phyloP scores from a whole-genome alignment of 2,797 vertebrate species.

The Phrynocephalus forsythii region DNA sequence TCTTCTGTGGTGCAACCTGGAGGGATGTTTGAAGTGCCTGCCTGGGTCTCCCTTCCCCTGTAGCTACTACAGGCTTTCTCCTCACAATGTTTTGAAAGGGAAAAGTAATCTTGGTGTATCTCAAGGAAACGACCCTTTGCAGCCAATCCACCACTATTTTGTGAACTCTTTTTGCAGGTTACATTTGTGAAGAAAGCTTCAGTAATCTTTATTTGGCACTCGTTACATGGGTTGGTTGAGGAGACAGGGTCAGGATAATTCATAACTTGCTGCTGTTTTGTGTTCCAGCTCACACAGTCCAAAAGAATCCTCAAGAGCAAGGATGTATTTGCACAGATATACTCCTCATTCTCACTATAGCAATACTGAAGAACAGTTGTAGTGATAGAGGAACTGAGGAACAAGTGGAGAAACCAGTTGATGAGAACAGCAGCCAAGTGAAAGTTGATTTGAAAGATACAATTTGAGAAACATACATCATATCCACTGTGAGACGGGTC shows the following conservation, averaged over 20 bases:
- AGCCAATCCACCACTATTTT: not conserved
- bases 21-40: not conserved
- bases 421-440: not conserved
- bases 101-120: not conserved
- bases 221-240: not conserved
- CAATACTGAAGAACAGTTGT: not conserved
- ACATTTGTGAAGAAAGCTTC: not conserved
- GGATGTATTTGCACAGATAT: not conserved
- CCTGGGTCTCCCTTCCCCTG: not conserved
- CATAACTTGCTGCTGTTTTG: not conserved
- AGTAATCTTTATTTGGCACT: not conserved
- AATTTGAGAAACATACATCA: not conserved
- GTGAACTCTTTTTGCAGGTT: not conserved
- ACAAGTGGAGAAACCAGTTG: not conserved
- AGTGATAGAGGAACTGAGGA: not conserved
- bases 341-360: not conserved
- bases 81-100: not conserved
- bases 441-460: not conserved
- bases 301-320: not conserved
- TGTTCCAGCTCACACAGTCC: not conserved
- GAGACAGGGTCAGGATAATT: too few relatives aligned
- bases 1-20: not conserved
- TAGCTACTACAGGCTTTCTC: not conserved
- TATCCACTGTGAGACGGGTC: too few relatives aligned
- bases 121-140: not conserved